These are phyloP conservation scores for Thalpophila matura DNA, from an alignment of 2,888 invertebrate species.

Conservation along the genomic window DNA sequence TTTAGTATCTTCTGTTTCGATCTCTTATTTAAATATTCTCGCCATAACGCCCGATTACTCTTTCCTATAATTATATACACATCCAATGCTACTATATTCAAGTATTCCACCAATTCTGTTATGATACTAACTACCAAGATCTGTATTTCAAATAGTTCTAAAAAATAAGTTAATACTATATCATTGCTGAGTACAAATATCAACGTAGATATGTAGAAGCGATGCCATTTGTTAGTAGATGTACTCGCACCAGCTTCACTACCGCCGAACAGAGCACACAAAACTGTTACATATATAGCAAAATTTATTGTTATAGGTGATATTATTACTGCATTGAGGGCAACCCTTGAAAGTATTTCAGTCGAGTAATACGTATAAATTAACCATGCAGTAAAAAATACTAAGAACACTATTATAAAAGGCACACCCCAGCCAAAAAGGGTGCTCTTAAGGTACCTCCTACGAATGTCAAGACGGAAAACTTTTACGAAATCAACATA, in stretches of 20 bases:
- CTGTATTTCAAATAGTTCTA: background rate
- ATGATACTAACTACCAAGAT: background rate
- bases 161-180: background rate
- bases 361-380: too few species aligned
- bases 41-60: constrained; percentile 6
- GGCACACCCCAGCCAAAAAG: constrained; percentile 25
- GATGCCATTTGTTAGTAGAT: constrained; percentile 1
- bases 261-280: background rate
- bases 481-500: constrained; percentile 28
- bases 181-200: constrained; percentile 7
- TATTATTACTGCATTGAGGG: too few species aligned
- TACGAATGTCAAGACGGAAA: constrained; percentile 9
- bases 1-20: too few species aligned
- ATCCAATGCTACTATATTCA: background rate
- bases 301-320: too few species aligned
- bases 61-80: constrained; percentile 1
- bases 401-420: background rate
- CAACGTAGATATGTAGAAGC: constrained; percentile 15
- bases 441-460: constrained; percentile 12
- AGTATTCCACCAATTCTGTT: background rate
- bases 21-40: background rate
- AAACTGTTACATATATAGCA: background rate
- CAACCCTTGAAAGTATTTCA: too few species aligned
- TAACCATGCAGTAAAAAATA: background rate
- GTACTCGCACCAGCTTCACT: background rate